These are phyloP conservation scores for Coptodon rendalli DNA, from an alignment of 2,113 vertebrate genomes.

Conservation along the genomic window DNA sequence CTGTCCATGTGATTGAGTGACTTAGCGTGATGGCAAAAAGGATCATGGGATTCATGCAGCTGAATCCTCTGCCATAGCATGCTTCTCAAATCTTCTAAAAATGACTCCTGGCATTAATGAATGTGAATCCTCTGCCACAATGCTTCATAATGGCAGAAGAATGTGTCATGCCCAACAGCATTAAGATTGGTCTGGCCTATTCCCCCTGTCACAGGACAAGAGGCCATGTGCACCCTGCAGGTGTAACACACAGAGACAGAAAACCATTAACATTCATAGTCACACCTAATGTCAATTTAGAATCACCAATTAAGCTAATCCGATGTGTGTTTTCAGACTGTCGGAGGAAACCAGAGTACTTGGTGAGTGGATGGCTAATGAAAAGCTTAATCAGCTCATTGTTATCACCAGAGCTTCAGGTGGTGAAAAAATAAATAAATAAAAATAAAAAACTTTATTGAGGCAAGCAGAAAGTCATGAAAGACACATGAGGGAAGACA, in stretches of 20 bases:
- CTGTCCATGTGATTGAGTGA: constrained; percentile 3
- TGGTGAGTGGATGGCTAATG: neutral
- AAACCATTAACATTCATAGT: neutral
- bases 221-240: neutral
- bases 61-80: neutral
- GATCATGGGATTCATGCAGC: neutral
- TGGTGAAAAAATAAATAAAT: neutral
- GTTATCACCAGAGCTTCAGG: neutral
- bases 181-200: neutral
- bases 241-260: neutral
- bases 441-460: neutral
- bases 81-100: neutral
- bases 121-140: neutral
- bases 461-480: neutral
- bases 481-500: neutral
- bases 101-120: neutral
- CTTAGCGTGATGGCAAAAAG: neutral
- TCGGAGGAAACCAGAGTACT: neutral
- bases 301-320: neutral
- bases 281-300: neutral
- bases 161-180: neutral
- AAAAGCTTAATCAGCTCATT: neutral
- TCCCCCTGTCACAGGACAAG: neutral
- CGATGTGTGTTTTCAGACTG: neutral
- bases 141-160: neutral